phyloP scores from a whole-genome alignment of 2,113 vertebrate species.

The Megaceryle torquata region DNA sequence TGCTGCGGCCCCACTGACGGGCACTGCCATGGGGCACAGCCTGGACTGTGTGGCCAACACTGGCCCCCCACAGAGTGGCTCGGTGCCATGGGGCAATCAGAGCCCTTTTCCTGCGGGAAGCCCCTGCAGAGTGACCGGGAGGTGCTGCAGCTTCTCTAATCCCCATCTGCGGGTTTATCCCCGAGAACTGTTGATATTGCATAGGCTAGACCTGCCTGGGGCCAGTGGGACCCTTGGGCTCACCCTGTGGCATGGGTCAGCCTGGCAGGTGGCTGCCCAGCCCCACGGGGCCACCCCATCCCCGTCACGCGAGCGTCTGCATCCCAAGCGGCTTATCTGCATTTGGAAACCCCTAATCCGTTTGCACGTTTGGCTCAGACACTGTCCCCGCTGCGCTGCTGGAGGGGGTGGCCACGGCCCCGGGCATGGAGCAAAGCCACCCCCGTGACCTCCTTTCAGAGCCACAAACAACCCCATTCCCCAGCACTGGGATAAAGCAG shows the following conservation, averaged over 20 bases:
- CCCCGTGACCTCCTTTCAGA: background rate
- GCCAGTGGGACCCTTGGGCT: background rate
- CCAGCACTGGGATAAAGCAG: fast-evolving
- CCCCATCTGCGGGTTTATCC: background rate
- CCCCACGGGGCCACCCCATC: background rate
- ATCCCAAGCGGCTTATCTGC: constrained; percentile 41
- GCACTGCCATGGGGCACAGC: background rate
- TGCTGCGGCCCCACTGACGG: fast-evolving
- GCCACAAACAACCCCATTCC: background rate
- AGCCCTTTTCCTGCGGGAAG: background rate
- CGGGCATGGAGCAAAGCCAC: background rate
- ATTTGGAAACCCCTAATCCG: constrained; percentile 55
- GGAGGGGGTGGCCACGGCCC: fast-evolving
- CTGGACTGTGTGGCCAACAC: fast-evolving
- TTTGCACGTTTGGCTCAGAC: background rate
- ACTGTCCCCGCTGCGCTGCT: fast-evolving
- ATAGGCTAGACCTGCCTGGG: background rate
- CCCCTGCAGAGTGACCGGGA: background rate
- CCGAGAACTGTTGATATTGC: background rate
- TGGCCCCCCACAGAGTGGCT: background rate
- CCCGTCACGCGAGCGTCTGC: background rate
- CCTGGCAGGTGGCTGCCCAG: background rate
- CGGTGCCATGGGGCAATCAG: fast-evolving
- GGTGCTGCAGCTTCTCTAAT: background rate
- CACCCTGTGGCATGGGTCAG: background rate